phyloP scores from a whole-genome alignment of 2,797 vertebrate species.

The Parauchenoglanis punctatus region DNA sequence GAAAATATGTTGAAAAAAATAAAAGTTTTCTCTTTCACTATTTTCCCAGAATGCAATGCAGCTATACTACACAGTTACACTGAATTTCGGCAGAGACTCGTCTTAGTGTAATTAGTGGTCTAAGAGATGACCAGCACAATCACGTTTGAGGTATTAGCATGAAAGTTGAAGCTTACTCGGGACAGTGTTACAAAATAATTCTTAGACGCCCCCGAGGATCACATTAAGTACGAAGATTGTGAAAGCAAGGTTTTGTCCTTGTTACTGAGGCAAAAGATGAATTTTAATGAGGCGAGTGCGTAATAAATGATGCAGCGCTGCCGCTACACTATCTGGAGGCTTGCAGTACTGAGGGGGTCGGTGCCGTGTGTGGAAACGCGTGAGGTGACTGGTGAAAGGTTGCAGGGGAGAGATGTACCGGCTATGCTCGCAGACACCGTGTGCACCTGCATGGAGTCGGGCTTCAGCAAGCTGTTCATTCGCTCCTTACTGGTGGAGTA shows the following conservation, averaged over 20 bases:
- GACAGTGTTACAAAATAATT: background rate
- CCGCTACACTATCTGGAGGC: background rate
- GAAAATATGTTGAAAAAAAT: background rate
- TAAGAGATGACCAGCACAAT: background rate
- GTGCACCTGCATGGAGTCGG: conserved; percentile 94
- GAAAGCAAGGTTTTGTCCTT: background rate
- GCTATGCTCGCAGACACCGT: conserved; percentile 95
- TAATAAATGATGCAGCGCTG: background rate
- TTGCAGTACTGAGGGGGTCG: background rate
- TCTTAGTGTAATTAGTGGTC: background rate
- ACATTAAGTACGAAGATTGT: no score
- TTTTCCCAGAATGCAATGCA: background rate
- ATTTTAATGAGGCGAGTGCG: background rate
- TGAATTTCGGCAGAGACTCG: background rate
- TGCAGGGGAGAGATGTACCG: conserved; percentile 76
- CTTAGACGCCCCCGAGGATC: background rate
- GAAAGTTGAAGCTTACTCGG: background rate
- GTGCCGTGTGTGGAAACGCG: conserved; percentile 1
- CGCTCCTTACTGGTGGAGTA: conserved; percentile 96
- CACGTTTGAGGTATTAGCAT: background rate
- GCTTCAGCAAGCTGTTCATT: conserved; percentile 87
- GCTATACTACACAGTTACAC: background rate
- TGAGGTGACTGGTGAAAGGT: background rate
- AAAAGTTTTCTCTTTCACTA: background rate
- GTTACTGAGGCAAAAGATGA: background rate